Base-by-base conservation (phyloP, 2,888 invertebrate species). In the Caenorhabditis wallacei region DNA sequence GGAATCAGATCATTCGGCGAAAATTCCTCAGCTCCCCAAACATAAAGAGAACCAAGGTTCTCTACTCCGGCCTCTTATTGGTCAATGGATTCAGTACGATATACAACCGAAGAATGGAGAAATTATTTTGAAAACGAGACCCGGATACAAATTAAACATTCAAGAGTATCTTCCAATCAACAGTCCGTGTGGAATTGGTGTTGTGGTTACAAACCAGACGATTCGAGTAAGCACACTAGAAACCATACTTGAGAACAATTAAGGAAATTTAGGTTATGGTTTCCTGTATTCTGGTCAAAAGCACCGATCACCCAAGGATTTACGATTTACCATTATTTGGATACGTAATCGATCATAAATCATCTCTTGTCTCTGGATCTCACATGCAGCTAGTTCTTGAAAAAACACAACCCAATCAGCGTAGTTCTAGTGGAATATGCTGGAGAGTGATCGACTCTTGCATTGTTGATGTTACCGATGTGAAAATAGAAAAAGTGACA, bases 51-150 rank as follows among this genome's bases (percentile, higher is more conserved):
- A 35, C 1, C 69, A 76, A 8, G n/a, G 69, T 53, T 22, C 59
- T 1, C 16, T 54, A 43, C 53, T 76, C 1, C 40, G 35, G 16
- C 76, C 76, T 3, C 10, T 61, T 0, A 40, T 76, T 10, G 76
- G 76, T 3, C 76, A 76, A 30, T 76, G 76, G 76, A 37, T 76
- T 2, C 76, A 76, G 35, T 76, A 61, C 24, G 76, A 76, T 54
- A n/a, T 76, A 0, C 4, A 53, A 1, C 24, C 51, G n/a, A 30
- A 40, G 4, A 53, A 68, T 16, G 16, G 40, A 10, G 37, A 69
- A 1, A 26, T 48, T 20, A 61, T 43, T 37, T 43, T 53, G 53
- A 57, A 20, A 0, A 76, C 40, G 22, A 43, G 20, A 22, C n/a
- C n/a, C n/a, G 69, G 68, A 20, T 35, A 10, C n/a, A 51, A 51